Base-by-base conservation (phyloP, 37 sponge, comb jelly and placozoan genomes). In the Bolinopsis microptera region DNA sequence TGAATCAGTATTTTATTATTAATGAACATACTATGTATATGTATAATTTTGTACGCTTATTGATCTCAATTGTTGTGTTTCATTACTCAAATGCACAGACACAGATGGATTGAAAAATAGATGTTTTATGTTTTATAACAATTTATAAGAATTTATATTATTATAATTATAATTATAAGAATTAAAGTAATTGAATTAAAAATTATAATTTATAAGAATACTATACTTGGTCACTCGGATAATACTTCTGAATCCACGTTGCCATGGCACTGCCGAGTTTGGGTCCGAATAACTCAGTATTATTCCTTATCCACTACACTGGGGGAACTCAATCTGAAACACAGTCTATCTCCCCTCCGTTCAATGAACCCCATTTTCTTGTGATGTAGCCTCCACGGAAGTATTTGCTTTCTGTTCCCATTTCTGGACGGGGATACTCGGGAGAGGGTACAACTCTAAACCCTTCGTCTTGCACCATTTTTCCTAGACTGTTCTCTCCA, bases 331-430 rank as follows among this genome's bases (percentile, higher is more conserved):
- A 31, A 82, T 82, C 83, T 82, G 83, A 8, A 82, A 3, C 24
- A 8, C 24, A 31, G n/a, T 82, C 83, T 1, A 82, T 35, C 22
- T 35, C 30, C 31, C 83, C 83, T 8, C 37, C 37, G 13, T 82
- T 23, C 38, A 35, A 23, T 8, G 83, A 82, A 32, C 83, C 83
- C 36, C 38, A 35, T 23, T 31, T 35, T 23, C 38, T 18, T 33
- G 83, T 82, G 24, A 35, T 82, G 83, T 82, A 35, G 38, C 83
- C 83, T 21, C 83, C 83, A 33, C 83, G 35, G 38, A 30, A 82
- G 83, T 82, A 82, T 23, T 35, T 35, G 8, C 83, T 36, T 13
- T 48, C 61, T n/a, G n/a, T n/a, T n/a, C n/a, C n/a, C n/a, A n/a
- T n/a, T n/a, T n/a, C n/a, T 5, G 83, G 83, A 24, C 38, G 24